Evolutionary conservation across 1,140 invertebrate species (phyloP).

Genomic region (Pseudoatta argentina): DNA sequence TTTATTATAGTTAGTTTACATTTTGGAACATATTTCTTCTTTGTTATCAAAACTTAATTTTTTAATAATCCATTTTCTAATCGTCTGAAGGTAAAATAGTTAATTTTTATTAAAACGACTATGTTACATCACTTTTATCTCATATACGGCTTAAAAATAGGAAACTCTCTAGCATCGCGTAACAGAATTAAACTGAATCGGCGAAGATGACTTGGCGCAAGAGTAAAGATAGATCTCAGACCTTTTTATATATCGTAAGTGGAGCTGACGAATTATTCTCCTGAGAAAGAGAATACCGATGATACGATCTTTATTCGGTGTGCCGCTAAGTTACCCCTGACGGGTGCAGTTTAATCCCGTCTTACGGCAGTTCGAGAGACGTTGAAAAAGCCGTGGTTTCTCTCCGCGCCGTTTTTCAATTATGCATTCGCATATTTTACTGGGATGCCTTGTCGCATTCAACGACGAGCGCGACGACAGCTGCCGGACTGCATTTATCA

Average conservation of each 20-base stretch:
- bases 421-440: slow-evolving; percentile 64
- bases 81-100: background rate
- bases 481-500: slow-evolving; percentile 62
- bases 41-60: background rate
- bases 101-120: background rate
- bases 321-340: slow-evolving; percentile 25
- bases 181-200: background rate
- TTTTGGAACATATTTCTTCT: background rate
- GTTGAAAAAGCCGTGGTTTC: slow-evolving; percentile 49
- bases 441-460: slow-evolving; percentile 56
- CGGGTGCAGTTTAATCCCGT: slow-evolving; percentile 47
- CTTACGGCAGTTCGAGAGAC: slow-evolving; percentile 51
- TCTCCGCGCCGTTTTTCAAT: slow-evolving; percentile 50
- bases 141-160: background rate
- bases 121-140: background rate
- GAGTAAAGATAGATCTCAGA: slow-evolving; percentile 9
- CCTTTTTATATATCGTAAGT: slow-evolving; percentile 29
- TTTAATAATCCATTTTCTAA: background rate
- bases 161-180: background rate
- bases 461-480: slow-evolving; percentile 56
- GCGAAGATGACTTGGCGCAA: background rate
- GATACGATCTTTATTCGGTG: slow-evolving; percentile 57
- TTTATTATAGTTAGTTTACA: background rate
- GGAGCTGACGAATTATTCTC: slow-evolving; percentile 46
- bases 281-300: slow-evolving; percentile 20